phyloP scores from a whole-genome alignment of 1,140 invertebrate species.

The Ceratosolen fusciceps region DNA sequence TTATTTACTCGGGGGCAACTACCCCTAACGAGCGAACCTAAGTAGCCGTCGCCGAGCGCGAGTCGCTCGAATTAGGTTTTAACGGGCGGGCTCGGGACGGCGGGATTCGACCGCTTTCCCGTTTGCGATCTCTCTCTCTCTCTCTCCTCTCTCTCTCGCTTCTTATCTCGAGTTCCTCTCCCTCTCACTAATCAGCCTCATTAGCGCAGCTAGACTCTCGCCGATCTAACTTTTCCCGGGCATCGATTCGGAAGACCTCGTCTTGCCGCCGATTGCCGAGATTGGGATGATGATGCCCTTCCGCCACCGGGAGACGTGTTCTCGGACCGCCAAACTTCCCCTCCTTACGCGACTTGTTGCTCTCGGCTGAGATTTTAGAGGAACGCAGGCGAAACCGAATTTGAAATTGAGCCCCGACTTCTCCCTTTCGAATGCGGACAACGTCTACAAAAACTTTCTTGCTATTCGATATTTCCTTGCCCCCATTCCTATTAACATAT shows the following conservation, averaged over 20 bases:
- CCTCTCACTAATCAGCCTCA: too few species aligned
- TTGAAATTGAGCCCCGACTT: too few species aligned
- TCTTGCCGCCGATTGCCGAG: too few species aligned
- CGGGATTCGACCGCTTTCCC: neutral
- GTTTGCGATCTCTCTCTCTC: neutral
- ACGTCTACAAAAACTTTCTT: too few species aligned
- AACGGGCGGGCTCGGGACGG: constrained; percentile 11
- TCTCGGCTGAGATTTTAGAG: neutral
- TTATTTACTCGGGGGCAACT: constrained; percentile 46
- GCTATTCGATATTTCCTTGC: too few species aligned
- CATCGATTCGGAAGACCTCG: too few species aligned
- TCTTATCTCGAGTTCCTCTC: too few species aligned
- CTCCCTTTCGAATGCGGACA: too few species aligned
- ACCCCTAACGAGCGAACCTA: constrained; percentile 23
- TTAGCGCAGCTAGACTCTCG: too few species aligned
- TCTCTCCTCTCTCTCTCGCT: neutral
- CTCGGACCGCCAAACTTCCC: neutral
- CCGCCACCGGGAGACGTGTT: neutral
- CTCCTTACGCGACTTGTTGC: neutral
- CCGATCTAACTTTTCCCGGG: too few species aligned
- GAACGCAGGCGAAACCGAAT: neutral
- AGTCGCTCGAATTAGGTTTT: constrained; percentile 34
- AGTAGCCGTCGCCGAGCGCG: neutral
- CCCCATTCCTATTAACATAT: too few species aligned
- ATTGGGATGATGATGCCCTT: neutral